Evolutionary conservation across 2,113 vertebrate genomes (phyloP).

Genomic region (Numida meleagris): DNA sequence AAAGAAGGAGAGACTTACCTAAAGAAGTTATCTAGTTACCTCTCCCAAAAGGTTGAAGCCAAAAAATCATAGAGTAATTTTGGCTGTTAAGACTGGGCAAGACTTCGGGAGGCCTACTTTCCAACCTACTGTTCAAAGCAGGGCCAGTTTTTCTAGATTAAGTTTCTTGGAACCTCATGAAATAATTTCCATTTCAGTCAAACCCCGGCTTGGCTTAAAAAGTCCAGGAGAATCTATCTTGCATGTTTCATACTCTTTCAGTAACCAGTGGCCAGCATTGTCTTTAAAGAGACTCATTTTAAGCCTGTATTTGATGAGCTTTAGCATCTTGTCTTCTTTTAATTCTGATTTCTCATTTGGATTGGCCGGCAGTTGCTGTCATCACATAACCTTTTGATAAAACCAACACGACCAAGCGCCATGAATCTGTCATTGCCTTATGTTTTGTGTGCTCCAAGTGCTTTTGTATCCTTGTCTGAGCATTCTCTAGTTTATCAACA

Average conservation of each 20-base stretch:
- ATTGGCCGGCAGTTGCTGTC: background rate
- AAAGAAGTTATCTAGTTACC: background rate
- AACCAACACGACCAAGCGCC: background rate
- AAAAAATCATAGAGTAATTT: background rate
- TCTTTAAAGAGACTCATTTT: background rate
- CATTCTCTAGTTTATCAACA: background rate
- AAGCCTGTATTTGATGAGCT: background rate
- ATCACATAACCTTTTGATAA: background rate
- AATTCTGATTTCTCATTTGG: background rate
- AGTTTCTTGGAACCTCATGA: background rate
- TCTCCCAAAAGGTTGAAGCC: background rate
- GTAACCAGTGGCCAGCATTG: background rate
- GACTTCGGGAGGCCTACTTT: background rate
- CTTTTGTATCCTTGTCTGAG: background rate
- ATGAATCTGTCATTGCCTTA: background rate
- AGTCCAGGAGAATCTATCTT: background rate
- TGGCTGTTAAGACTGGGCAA: background rate
- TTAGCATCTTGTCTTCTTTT: background rate
- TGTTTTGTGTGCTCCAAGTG: background rate
- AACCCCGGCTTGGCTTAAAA: background rate
- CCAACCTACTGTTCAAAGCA: background rate
- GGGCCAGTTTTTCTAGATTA: background rate
- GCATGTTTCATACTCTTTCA: background rate
- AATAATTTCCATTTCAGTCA: background rate
- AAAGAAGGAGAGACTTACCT: background rate